Percentiles rank a stretch among this genome's conserved stretches.
Evolutionary conservation across 2,113 vertebrate species (phyloP).

Genomic region (Paradisaea rubra): DNA sequence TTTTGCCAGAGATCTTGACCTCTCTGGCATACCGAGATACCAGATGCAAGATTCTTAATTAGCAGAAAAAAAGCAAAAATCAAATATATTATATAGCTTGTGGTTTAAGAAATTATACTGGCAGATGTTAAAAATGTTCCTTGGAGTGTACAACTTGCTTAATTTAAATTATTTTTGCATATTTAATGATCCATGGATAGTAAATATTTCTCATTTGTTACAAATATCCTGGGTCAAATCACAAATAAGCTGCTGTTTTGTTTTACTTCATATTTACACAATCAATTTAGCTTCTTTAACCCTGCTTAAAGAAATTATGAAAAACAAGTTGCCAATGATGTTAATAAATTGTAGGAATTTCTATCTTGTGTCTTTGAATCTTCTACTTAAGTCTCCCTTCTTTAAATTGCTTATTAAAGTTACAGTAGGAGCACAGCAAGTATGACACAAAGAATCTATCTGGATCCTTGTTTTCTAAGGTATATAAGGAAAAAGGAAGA

Average conservation of each 20-base stretch:
- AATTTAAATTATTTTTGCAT: slow-evolving; percentile 37
- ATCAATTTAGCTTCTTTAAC: slow-evolving; percentile 44
- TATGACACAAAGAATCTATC: neutral
- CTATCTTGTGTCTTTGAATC: slow-evolving; percentile 20
- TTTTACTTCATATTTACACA: slow-evolving; percentile 36
- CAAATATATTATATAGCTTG: neutral
- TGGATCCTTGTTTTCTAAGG: neutral
- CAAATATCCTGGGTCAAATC: slow-evolving; percentile 32
- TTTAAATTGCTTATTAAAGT: slow-evolving; percentile 48
- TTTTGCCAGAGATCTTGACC: neutral
- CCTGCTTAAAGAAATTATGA: slow-evolving; percentile 34
- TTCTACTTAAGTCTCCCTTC: slow-evolving; percentile 25
- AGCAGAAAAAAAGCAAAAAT: neutral
- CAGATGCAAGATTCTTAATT: neutral
- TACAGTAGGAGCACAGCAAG: neutral
- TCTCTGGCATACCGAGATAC: neutral
- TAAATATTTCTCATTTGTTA: slow-evolving; percentile 40
- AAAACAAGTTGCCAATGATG: slow-evolving; percentile 24
- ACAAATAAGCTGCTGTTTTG: slow-evolving; percentile 52
- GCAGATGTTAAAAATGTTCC: neutral
- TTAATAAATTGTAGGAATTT: slow-evolving; percentile 50
- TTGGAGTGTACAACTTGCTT: slow-evolving; percentile 30
- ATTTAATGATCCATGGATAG: slow-evolving; percentile 32
- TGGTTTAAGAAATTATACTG: slow-evolving; percentile 14
- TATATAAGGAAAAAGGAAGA: neutral